Evolutionary conservation across 1,140 invertebrate species (phyloP), one percentile per base, ranked within the genome.

Genomic region (Drosophila guanche): DNA sequence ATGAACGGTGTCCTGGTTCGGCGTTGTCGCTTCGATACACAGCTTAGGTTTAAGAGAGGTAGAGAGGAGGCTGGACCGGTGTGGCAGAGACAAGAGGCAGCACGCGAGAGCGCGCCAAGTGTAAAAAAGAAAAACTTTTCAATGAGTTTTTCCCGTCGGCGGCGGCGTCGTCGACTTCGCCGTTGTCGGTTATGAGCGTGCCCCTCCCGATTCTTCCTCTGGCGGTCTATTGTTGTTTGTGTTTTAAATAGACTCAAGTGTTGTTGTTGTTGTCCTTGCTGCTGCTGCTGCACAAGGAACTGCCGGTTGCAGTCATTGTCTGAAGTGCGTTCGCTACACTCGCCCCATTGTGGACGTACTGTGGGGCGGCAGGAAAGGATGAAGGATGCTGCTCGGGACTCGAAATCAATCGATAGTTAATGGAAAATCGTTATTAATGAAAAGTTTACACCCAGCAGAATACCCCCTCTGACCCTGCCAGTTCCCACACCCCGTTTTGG

Each of bases 391-490:
- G 52, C 76, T 73, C 56, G 60, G 68, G 83, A 70, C 75, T 86
- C 77, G 79, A 88, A 90, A 90, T 90, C 85, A 90, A 90, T 90
- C 89, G 89, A 90, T 90, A 90, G 85, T 90, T 90, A 90, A 90
- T 90, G 89, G 89, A 90, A 90, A 90, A 90, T 90, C 89, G 89
- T 90, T 90, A 90, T 90, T 90, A 90, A 90, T 90, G 89, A 90
- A 90, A 90, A 90, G 48, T 90, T 90, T 81, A 74, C 77, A 47
- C 43, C 14, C 56, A 37, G 33, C 33, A 37, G 16, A 0, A 20
- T 20, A 20, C 20, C 6, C 23, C 16, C 16, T 27, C 45, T 6
- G 25, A 12, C 20, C 29, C 10, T 52, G 7, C 29, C 10, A 16
- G 10, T 53, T 16, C 33, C 33, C 20, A 16, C 69, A 25, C 59